Conservation (phyloP, 2,113 vertebrate species). For the Bos javanicus region DNA sequence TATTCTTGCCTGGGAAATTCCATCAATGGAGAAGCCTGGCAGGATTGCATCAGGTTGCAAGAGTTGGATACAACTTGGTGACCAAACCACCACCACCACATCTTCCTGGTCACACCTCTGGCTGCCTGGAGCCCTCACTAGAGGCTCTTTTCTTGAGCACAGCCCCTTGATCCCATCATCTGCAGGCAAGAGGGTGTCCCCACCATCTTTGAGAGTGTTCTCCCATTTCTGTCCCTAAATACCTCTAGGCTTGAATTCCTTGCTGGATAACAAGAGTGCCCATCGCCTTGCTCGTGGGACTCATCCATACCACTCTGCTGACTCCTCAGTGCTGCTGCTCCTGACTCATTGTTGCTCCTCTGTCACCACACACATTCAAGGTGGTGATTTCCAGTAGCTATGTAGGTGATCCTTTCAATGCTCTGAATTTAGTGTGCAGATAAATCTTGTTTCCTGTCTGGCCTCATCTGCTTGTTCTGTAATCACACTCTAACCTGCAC, state of each 20-base stretch:
- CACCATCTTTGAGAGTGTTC: background rate
- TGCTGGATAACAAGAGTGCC: background rate
- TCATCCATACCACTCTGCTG: background rate
- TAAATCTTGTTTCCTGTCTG: background rate
- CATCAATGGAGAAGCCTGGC: background rate
- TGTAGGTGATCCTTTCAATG: background rate
- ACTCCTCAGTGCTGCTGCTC: background rate
- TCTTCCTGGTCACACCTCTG: background rate
- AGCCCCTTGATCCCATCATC: background rate
- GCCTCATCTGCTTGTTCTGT: background rate
- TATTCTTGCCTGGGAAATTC: background rate
- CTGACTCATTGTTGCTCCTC: background rate
- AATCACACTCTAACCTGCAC: background rate
- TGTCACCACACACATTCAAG: background rate
- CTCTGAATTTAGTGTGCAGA: background rate
- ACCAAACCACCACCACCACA: background rate
- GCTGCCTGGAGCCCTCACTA: background rate
- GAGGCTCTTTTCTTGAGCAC: background rate
- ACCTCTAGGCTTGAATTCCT: background rate
- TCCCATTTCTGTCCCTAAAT: background rate
- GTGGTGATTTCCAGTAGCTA: background rate
- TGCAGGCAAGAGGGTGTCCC: no score
- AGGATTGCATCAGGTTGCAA: background rate
- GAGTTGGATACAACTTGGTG: background rate
- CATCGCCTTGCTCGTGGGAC: accelerated